A percentile compares a stretch with the other conserved stretches of the same genome.
These are phyloP conservation scores for Penaeus japonicus DNA, from an alignment of 1,140 invertebrate species.

Conservation along the genomic window DNA sequence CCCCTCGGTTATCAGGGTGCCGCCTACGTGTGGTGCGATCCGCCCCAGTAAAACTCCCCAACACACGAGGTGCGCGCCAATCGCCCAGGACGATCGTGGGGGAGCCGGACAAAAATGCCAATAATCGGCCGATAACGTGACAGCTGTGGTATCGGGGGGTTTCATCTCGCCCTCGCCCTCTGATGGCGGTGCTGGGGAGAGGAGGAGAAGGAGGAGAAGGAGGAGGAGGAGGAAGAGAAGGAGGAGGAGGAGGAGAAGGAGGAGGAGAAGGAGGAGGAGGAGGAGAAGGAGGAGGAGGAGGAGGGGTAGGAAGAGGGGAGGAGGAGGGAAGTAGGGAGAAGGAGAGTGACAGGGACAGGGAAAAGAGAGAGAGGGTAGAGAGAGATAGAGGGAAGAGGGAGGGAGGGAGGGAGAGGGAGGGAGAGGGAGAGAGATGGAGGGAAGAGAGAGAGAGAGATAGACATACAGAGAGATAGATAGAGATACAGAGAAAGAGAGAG, in stretches of 20 bases:
- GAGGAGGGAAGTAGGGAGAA: not conserved
- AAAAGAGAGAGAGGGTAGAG: not conserved
- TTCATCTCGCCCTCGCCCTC: too few relatives aligned
- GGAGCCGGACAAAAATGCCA: conserved; percentile 39
- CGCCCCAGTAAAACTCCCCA: not conserved
- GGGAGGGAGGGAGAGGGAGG: not conserved
- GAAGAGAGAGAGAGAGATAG: too few relatives aligned
- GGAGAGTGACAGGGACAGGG: not conserved
- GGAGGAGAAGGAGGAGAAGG: too few relatives aligned
- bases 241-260: not conserved
- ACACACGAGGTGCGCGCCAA: not conserved
- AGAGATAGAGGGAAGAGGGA: not conserved
- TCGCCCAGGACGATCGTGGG: conserved; percentile 26
- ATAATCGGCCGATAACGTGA: conserved; percentile 40
- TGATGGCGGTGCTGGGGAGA: not conserved
- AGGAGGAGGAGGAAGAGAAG: too few relatives aligned
- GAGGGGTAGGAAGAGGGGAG: too few relatives aligned
- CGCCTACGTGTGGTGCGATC: too few relatives aligned
- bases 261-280: too few relatives aligned
- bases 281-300: too few relatives aligned
- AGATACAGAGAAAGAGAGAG: too few relatives aligned
- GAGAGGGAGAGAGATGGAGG: not conserved
- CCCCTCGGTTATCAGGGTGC: too few relatives aligned
- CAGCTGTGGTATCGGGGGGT: conserved; percentile 31
- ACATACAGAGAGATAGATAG: too few relatives aligned